These are phyloP conservation scores for Mohoua ochrocephala DNA, from an alignment of 2,113 vertebrate genomes.

Conservation along the genomic window DNA sequence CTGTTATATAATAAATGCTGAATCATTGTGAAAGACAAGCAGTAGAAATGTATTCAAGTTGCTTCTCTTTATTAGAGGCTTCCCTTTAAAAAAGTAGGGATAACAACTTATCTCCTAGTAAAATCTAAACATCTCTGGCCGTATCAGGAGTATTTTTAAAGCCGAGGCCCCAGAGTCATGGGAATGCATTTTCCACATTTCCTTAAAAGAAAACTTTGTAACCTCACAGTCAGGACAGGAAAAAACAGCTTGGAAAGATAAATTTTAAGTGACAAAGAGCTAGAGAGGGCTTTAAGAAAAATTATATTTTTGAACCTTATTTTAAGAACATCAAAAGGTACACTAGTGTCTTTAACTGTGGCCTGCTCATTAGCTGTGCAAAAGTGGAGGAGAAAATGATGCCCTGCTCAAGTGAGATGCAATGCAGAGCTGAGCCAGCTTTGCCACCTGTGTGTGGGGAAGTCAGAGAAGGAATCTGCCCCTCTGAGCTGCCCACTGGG, in stretches of 20 bases:
- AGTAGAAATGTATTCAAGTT: not conserved
- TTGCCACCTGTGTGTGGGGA: not conserved
- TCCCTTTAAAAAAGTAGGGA: not conserved
- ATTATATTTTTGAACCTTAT: not conserved
- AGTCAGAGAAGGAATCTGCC: not conserved
- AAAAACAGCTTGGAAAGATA: not conserved
- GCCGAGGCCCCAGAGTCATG: not conserved
- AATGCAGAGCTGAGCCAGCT: not conserved
- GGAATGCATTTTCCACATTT: not conserved
- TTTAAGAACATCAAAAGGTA: not conserved
- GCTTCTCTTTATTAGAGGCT: not conserved
- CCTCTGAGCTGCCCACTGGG: not conserved
- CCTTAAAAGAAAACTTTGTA: not conserved
- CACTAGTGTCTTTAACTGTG: not conserved
- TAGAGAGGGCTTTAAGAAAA: not conserved
- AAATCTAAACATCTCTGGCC: not conserved
- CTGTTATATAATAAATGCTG: not conserved
- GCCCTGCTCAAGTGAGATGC: not conserved
- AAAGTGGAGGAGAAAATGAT: not conserved
- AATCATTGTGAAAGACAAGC: not conserved
- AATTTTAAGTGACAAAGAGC: not conserved
- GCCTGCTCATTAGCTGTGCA: not conserved
- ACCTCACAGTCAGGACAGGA: not conserved
- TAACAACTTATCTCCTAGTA: not conserved
- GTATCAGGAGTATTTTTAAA: not conserved